Evolutionary conservation across 1,140 invertebrate species (phyloP), one percentile per base, ranked within the genome.

Genomic region (Dufourea novaeangliae): DNA sequence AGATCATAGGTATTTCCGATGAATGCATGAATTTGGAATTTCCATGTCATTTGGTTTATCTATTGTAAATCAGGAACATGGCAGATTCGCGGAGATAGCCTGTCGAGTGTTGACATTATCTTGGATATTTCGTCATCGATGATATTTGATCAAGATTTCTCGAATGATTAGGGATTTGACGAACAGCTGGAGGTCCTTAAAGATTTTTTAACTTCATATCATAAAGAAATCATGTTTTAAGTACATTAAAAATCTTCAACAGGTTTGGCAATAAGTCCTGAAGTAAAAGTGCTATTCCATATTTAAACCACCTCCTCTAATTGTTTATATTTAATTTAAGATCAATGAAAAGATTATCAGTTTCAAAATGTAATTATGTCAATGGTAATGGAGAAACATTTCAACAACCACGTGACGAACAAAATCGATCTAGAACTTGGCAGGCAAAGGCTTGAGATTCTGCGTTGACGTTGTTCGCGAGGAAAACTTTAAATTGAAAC

Each of bases 401-500:
- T 6, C 20, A 50, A 6, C 46, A 7, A n/a, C n/a, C 8, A 50
- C 25, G 10, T 8, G 14, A 72, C 37, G 34, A 72, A 46, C 25
- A 39, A 64, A 59, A 78, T 84, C 69, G 63, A 64, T 71, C 37
- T 29, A 10, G 29, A 17, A 8, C 10, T 5, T 37, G 50, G 14
- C n/a, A 66, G 17, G 64, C 32, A 25, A 61, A 11, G 59, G 25
- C 0, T 22, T 2, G 0, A 41, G 62, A 34, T 52, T 59, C 27
- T 25, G 25, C 27, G 27, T 7, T 5, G 37, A 17, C 39, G 66
- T 39, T 54, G 27, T 10, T 67, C 32, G 61, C 29, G 22, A 10
- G n/a, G n/a, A 25, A 69, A 84, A 84, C 64, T 85, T 84, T 74
- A 84, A 67, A 81, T 85, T 74, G 50, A 78, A 72, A 61, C 54